These are phyloP conservation scores for Temnothorax longispinosus DNA, from an alignment of 1,140 invertebrate genomes.

Conservation along the genomic window DNA sequence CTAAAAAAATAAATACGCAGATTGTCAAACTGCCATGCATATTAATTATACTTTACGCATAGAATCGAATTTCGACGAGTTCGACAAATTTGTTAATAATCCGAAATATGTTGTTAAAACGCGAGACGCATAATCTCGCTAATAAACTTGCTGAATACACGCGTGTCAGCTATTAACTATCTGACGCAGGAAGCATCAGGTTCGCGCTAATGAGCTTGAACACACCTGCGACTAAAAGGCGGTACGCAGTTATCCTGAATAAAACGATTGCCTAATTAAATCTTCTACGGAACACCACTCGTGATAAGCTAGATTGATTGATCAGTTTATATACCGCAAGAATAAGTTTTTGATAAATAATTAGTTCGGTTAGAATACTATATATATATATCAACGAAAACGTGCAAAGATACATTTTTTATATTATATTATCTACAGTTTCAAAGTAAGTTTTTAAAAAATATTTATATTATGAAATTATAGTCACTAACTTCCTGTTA, in stretches of 20 bases:
- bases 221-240: neutral
- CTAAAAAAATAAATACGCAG: neutral
- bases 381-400: no score
- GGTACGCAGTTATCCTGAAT: neutral
- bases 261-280: conserved; percentile 4
- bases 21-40: neutral
- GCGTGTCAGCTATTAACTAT: conserved; percentile 7
- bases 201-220: conserved; percentile 9
- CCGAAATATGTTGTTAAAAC: neutral
- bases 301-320: no score
- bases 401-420: no score
- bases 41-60: neutral
- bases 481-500: neutral
- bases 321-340: no score
- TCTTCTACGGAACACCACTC: neutral
- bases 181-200: conserved; percentile 22
- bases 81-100: neutral
- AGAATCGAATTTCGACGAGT: neutral
- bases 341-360: no score
- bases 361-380: no score
- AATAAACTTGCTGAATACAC: conserved; percentile 4
- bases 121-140: neutral
- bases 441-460: no score
- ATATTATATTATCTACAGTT: no score
- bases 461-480: no score